These are phyloP conservation scores for Pionites leucogaster DNA, from an alignment of 2,113 vertebrate species.

Conservation along the genomic window DNA sequence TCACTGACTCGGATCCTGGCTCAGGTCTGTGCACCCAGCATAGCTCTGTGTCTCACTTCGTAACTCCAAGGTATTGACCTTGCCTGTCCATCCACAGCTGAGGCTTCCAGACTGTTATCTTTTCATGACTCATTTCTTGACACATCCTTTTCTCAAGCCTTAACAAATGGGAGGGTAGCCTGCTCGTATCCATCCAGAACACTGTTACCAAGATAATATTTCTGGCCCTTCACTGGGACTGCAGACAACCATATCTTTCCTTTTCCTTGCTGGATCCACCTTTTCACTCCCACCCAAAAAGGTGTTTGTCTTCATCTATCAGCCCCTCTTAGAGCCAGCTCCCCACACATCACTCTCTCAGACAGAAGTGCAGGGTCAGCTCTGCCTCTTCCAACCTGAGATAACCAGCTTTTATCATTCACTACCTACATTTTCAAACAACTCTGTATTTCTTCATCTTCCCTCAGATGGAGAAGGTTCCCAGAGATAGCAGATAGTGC, in stretches of 20 bases:
- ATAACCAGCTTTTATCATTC: slow-evolving; percentile 45
- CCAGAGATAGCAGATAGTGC: neutral
- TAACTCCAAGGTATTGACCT: neutral
- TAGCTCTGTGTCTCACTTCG: neutral
- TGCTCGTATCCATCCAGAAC: slow-evolving; percentile 10
- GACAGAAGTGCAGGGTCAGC: slow-evolving; percentile 65
- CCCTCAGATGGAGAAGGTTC: neutral
- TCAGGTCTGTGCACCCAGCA: neutral
- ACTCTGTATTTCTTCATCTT: neutral
- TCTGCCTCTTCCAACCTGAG: neutral
- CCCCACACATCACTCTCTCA: slow-evolving; percentile 14
- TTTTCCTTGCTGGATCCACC: neutral
- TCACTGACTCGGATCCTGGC: neutral
- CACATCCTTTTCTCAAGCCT: neutral
- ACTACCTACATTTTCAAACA: neutral
- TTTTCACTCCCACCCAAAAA: slow-evolving; percentile 12
- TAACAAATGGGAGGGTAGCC: neutral
- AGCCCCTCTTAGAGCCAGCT: neutral
- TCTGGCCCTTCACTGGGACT: slow-evolving; percentile 3
- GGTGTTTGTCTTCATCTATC: slow-evolving; percentile 58
- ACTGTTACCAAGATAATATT: slow-evolving; percentile 19
- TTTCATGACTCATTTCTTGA: neutral
- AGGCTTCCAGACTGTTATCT: slow-evolving; percentile 8
- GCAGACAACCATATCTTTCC: slow-evolving; percentile 39
- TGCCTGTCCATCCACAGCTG: neutral